These are phyloP conservation scores for Pteruthius melanotis DNA, from an alignment of 2,113 vertebrate species.

Conservation along the genomic window DNA sequence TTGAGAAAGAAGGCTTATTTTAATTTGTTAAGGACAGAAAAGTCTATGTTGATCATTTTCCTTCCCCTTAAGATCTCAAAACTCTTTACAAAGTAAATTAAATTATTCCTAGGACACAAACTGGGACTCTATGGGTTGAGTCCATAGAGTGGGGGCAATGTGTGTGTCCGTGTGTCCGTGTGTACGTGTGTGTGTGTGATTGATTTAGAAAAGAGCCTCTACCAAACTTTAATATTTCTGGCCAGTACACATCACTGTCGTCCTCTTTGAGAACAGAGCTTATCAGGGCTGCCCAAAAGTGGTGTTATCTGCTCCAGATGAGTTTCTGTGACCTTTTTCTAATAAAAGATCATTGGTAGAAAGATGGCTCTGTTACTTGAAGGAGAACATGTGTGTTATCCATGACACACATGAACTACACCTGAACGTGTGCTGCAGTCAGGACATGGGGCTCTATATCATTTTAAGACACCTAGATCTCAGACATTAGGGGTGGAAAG, in stretches of 20 bases:
- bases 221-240: background rate
- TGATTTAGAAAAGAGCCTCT: background rate
- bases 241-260: background rate
- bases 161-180: no score
- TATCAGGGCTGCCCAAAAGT: background rate
- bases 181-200: background rate
- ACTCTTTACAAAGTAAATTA: background rate
- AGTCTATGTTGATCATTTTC: background rate
- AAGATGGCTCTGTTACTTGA: background rate
- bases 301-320: background rate
- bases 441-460: rapidly evolving
- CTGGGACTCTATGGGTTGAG: background rate
- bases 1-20: background rate
- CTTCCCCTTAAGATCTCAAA: background rate
- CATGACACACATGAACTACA: background rate
- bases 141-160: background rate
- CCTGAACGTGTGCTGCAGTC: rapidly evolving
- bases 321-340: background rate
- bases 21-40: background rate
- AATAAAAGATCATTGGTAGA: background rate
- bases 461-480: background rate
- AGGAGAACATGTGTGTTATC: background rate
- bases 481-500: background rate
- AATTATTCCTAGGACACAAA: background rate
- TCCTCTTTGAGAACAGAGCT: background rate